Conservation (phyloP, 2,797 vertebrate species). For the Dallia pectoralis region DNA sequence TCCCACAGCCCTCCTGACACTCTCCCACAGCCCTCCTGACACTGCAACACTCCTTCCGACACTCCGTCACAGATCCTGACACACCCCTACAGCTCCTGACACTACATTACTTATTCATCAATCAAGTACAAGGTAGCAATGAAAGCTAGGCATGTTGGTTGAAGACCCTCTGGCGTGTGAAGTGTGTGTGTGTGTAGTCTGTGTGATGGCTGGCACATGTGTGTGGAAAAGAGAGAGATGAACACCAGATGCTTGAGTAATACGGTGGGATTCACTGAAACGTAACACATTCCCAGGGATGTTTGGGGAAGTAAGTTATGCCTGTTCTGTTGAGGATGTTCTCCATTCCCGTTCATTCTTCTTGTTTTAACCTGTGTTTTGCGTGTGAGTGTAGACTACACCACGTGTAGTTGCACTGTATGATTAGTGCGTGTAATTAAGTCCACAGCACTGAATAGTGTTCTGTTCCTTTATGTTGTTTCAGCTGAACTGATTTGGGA, state of each 20-base stretch:
- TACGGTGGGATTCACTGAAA: conserved; percentile 74
- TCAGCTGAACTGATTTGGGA: conserved; percentile 28
- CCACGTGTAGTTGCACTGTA: conserved; percentile 8
- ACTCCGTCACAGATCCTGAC: background rate
- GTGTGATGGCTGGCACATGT: background rate
- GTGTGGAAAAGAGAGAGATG: conserved; percentile 51
- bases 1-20: background rate
- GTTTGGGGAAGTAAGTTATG: conserved; percentile 74
- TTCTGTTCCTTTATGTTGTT: conserved; percentile 13
- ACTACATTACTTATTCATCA: no score
- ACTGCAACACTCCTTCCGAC: background rate
- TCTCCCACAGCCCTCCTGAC: background rate
- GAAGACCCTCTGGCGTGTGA: conserved; percentile 26
- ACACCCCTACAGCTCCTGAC: background rate
- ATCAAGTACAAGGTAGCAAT: no score
- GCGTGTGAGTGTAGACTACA: conserved; percentile 27
- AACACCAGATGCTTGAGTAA: conserved; percentile 77
- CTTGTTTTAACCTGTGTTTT: background rate
- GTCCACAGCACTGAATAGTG: conserved; percentile 1
- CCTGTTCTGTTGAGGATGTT: conserved; percentile 67
- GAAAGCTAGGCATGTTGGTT: conserved; percentile 37
- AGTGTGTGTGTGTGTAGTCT: background rate
- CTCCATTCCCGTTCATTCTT: conserved; percentile 21
- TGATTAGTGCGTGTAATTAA: conserved; percentile 25
- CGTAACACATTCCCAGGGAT: conserved; percentile 74